Evolutionary conservation across 2,113 vertebrate genomes (phyloP), one percentile per base, ranked within the genome.

Genomic region (Laterallus jamaicensis): DNA sequence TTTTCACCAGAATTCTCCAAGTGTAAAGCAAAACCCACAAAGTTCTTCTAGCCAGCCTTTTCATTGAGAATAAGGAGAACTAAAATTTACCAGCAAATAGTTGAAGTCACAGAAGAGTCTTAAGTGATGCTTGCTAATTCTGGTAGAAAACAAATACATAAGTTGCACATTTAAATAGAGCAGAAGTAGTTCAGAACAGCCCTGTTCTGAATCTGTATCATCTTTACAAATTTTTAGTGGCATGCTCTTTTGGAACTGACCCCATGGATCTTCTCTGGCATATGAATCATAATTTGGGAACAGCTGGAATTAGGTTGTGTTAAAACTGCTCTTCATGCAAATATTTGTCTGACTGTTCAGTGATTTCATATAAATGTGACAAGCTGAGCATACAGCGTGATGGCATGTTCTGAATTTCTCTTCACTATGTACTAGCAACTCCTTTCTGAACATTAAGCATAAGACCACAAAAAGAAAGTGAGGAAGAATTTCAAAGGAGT

Each of bases 151-250:
- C 12, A 79, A 67, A 50, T 67, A 54, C 2, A 47, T 32, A 79
- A 78, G 12, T 6, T 50, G 14, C 12, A 32, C 0, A 0, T 31
- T 12, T 47, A 56, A 68, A 9, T 63, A 68, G 59, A 79, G 25
- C 6, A 49, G 12, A 47, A 9, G 15, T 17, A 37, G 62, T 24
- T 78, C n/a, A 59, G 22, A 47, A 47, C 44, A 47, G 73, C 37
- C 9, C 12, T 93, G n/a, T 63, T 75, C 6, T 15, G 42, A 63
- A 19, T 67, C 1, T 0, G 37, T 78, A 0, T n/a, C 0, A 0
- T n/a, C 14, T 63, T 80, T 25, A 18, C 37, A 26, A 10, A 21
- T 24, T 8, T 70, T 70, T 74, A 0, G 0, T 82, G 21, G 55
- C 3, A 10, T 0, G 0, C 40, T 4, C 0, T 70, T 52, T 47